Percentiles rank a stretch among this genome's conserved stretches.
Evolutionary conservation across 2,113 vertebrate genomes (phyloP).

Genomic region (Saguinus midas): DNA sequence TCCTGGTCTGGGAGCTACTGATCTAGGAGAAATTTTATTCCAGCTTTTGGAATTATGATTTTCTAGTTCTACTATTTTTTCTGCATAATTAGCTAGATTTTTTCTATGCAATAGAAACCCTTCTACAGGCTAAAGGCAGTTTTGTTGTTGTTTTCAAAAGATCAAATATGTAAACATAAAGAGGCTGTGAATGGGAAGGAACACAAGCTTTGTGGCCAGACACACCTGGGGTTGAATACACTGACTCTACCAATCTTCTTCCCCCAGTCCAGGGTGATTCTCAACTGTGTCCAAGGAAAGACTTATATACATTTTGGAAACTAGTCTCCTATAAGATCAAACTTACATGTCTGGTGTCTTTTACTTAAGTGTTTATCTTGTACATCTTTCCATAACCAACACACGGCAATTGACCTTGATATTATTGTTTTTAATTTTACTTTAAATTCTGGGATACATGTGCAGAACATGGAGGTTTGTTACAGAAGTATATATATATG

Average conservation of each 20-base stretch:
- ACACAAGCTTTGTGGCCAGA: background rate
- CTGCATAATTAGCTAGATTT: background rate
- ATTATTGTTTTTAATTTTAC: too few relatives aligned
- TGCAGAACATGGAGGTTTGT: too few relatives aligned
- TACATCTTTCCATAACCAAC: background rate
- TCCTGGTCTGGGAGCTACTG: too few relatives aligned
- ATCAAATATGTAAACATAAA: background rate
- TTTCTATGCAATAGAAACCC: background rate
- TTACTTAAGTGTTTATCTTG: background rate
- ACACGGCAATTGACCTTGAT: background rate
- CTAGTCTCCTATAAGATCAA: background rate
- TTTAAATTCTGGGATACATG: too few relatives aligned
- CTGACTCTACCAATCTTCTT: accelerated
- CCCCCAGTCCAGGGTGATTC: background rate
- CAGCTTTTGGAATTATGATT: background rate
- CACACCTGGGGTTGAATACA: background rate
- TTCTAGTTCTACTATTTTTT: background rate
- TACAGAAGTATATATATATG: too few relatives aligned
- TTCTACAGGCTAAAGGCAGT: too few relatives aligned
- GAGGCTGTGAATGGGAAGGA: background rate
- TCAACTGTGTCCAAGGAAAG: background rate
- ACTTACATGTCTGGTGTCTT: accelerated
- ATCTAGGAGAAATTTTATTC: accelerated
- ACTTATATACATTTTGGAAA: background rate
- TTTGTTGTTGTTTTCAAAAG: background rate